phyloP scores from a whole-genome alignment of 2,888 invertebrate species.

The Noctua fimbriata region DNA sequence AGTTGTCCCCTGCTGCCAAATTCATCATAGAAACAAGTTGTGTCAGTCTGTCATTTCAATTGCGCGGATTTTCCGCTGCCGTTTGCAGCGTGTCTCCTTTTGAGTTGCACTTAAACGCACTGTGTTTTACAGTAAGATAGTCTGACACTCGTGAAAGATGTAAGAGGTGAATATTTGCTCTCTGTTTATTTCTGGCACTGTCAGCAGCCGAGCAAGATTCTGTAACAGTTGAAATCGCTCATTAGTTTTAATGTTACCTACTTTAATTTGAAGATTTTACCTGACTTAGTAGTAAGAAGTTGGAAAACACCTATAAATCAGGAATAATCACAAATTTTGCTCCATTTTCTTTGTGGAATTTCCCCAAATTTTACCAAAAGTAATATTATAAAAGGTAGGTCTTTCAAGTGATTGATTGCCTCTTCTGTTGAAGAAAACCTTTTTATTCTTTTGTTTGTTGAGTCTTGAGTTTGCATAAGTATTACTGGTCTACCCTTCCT shows the following conservation, averaged over 20 bases:
- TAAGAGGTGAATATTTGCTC: not conserved
- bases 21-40: too few species aligned
- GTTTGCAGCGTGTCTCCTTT: too few species aligned
- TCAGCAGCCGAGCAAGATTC: not conserved
- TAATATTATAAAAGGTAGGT: slow-evolving; percentile 16
- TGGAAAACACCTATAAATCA: slow-evolving; percentile 12
- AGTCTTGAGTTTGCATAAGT: slow-evolving; percentile 2
- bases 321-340: too few species aligned
- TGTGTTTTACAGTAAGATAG: too few species aligned
- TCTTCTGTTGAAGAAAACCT: not conserved
- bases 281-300: not conserved
- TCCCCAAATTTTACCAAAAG: slow-evolving; percentile 2
- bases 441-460: slow-evolving; percentile 23
- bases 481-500: slow-evolving; percentile 20
- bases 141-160: too few species aligned
- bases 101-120: too few species aligned
- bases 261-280: not conserved
- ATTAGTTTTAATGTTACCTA: not conserved
- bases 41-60: too few species aligned
- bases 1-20: too few species aligned
- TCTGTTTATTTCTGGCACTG: not conserved
- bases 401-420: not conserved
- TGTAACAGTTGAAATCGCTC: not conserved
- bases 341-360: not conserved
- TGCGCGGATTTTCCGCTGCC: too few species aligned